Base-by-base conservation (phyloP, 2,113 vertebrate genomes). In the Hyla sarda region DNA sequence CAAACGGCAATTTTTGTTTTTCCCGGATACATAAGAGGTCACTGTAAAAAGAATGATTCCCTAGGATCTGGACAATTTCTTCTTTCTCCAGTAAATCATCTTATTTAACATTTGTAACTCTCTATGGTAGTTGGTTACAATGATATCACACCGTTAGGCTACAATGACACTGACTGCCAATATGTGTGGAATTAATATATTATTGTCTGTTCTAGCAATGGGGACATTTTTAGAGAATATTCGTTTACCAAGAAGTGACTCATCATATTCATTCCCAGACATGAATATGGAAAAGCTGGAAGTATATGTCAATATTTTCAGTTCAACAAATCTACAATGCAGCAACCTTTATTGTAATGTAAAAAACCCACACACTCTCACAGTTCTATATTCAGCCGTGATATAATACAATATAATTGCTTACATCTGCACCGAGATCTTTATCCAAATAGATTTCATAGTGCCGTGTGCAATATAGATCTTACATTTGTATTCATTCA, bases 211-310 rank as follows among this genome's bases (percentile, higher is more conserved):
- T 52, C 25, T 3, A 52, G 74, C 25, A 50, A 52, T 52, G 17
- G n/a, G 28, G 45, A 50, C 48, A 75, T 52, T 67, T n/a, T 32
- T 32, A 32, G 14, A 67, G 48, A 52, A 52, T 77, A 30, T 25
- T 32, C 50, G 25, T 34, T 45, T 54, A 56, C 50, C 30, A 32
- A 34, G 17, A 30, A 78, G 28, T 56, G 50, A 78, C 48, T 78
- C 74, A 77, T 54, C 48, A 77, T 77, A 52, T 50, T 76, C 30
- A 76, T 32, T 78, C 75, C 54, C 16, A 54, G 50, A 34, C 75
- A 78, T 78, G 47, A 78, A 78, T 78, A 78, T 54, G 50, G 75
- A 78, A n/a, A 78, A 78, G 75, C 48, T 77, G 3, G 16, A 78
- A 54, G 34, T 21, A 23, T 78, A 34, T 78, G 75, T 78, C 75